Conservation (phyloP, 2,113 vertebrate species). For the Baryphthengus martii region DNA sequence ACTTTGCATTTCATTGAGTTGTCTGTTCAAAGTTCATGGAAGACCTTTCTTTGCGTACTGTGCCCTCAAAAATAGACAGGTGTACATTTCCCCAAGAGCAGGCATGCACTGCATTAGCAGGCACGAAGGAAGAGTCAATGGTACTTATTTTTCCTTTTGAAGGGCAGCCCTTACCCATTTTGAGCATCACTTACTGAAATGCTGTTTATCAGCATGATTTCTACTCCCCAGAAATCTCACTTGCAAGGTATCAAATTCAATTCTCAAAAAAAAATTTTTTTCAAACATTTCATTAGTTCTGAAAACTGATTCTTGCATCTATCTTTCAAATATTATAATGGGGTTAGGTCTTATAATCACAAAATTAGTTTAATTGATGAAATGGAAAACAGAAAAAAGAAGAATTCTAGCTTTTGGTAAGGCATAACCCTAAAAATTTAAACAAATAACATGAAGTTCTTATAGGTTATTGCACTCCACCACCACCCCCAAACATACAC, state of each 20-base stretch:
- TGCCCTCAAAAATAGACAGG: not conserved
- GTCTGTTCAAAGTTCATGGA: not conserved
- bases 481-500: not conserved
- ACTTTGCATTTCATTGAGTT: not conserved
- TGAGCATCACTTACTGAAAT: not conserved
- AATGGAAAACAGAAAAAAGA: not conserved
- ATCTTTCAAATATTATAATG: not conserved
- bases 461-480: not conserved
- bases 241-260: not conserved
- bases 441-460: not conserved
- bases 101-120: not conserved
- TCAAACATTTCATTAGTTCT: not conserved
- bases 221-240: not conserved
- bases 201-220: not conserved
- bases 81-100: not conserved
- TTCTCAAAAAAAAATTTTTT: not conserved
- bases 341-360: not conserved
- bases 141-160: not conserved
- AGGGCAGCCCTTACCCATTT: not conserved
- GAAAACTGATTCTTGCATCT: not conserved
- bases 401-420: not conserved
- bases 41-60: not conserved
- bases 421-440: not conserved
- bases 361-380: not conserved
- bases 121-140: not conserved